Conservation (phyloP, 2,888 invertebrate species). For the Cantharis nigra region DNA sequence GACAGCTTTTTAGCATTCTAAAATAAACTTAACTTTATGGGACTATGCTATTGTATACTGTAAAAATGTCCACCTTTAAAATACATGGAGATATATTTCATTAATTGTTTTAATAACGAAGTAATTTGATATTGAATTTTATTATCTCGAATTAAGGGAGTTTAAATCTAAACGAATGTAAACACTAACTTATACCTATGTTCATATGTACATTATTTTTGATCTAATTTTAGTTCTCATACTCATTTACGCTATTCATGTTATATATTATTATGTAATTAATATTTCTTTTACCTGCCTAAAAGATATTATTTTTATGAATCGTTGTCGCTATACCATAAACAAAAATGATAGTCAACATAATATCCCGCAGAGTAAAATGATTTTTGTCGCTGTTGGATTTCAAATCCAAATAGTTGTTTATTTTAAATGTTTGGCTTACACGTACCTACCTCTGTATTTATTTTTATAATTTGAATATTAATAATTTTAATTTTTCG, state of each 20-base stretch:
- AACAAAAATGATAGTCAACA: constrained; percentile 37
- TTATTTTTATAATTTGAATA: background rate
- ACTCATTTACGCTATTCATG: background rate
- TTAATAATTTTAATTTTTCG: background rate
- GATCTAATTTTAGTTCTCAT: background rate
- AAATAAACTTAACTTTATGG: background rate
- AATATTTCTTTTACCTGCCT: background rate
- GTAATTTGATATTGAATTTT: background rate
- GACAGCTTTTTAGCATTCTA: background rate
- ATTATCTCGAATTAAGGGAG: background rate
- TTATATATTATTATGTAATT: background rate
- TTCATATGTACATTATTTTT: background rate
- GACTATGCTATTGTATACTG: background rate
- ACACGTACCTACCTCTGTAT: background rate
- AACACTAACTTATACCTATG: no score
- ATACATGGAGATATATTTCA: no score
- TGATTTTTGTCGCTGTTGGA: constrained; percentile 37
- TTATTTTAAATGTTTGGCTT: background rate
- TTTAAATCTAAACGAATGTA: no score
- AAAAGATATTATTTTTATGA: background rate
- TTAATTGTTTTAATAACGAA: background rate
- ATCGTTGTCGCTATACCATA: constrained; percentile 41
- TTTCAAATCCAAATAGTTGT: constrained; percentile 8
- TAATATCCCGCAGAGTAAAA: constrained; percentile 35
- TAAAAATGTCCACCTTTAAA: background rate